phyloP scores from a whole-genome alignment of 1,140 invertebrate genomes.

The Apis cerana region DNA sequence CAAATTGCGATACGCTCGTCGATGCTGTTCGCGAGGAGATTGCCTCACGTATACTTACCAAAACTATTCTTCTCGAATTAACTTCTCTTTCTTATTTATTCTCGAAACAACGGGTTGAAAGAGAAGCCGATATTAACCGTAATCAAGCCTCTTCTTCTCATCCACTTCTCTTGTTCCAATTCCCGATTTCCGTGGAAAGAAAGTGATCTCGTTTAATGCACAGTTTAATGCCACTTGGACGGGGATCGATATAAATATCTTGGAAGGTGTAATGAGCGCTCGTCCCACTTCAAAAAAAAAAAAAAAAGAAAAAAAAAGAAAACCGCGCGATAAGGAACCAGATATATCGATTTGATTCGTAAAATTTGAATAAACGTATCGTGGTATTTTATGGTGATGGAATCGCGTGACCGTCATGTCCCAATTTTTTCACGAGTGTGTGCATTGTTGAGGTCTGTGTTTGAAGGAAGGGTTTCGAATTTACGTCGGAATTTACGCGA shows the following conservation, averaged over 20 bases:
- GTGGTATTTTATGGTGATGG: slow-evolving; percentile 7
- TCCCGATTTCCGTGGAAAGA: background rate
- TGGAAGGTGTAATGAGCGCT: slow-evolving; percentile 20
- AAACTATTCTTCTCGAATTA: background rate
- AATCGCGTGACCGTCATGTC: slow-evolving; percentile 43
- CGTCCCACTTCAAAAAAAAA: background rate
- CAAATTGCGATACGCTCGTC: slow-evolving; percentile 22
- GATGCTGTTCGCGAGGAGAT: background rate
- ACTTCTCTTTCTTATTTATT: background rate
- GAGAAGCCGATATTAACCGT: slow-evolving; percentile 20
- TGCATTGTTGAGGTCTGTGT: slow-evolving; percentile 20
- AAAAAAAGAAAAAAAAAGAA: background rate
- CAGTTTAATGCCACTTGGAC: slow-evolving; percentile 25
- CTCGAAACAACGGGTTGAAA: background rate
- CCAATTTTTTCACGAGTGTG: slow-evolving; percentile 20
- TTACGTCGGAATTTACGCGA: background rate
- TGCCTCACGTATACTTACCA: too few relatives aligned
- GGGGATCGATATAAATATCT: slow-evolving; percentile 37
- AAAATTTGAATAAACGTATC: slow-evolving; percentile 62
- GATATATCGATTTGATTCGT: slow-evolving; percentile 17
- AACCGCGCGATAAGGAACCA: slow-evolving; percentile 36
- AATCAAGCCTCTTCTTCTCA: slow-evolving; percentile 6
- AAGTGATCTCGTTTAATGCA: background rate
- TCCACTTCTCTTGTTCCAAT: slow-evolving; percentile 16
- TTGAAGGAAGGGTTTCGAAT: background rate